phyloP scores from a whole-genome alignment of 2,797 vertebrate genomes.

The Chromis chromis region DNA sequence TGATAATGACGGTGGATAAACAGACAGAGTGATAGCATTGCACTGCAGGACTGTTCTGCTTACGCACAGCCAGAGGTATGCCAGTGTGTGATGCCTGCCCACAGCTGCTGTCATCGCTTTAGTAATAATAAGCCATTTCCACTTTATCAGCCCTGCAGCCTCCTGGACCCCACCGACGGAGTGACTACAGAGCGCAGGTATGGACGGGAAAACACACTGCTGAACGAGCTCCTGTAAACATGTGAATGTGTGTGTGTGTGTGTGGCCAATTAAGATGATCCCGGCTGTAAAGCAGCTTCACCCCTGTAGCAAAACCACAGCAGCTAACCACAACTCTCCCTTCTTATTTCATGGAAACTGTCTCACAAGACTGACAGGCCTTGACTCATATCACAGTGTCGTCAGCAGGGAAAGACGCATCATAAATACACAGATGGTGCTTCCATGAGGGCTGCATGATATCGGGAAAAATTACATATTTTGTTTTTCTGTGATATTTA shows the following conservation, averaged over 20 bases:
- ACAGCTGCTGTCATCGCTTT: conserved; percentile 68
- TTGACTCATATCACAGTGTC: conserved; percentile 42
- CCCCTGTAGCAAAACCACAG: conserved; percentile 65
- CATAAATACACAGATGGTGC: conserved; percentile 12
- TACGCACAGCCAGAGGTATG: conserved; percentile 60
- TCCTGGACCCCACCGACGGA: conserved; percentile 45
- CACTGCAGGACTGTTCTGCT: conserved; percentile 5
- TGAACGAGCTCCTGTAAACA: conserved; percentile 22
- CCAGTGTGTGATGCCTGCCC: conserved; percentile 52
- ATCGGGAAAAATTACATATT: no score
- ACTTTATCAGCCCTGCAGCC: conserved; percentile 60
- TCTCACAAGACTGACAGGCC: conserved; percentile 42
- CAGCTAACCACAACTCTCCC: conserved; percentile 51
- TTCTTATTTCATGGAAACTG: conserved; percentile 45
- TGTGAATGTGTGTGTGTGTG: conserved; percentile 15
- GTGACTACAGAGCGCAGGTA: conserved; percentile 44
- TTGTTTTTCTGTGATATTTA: no score
- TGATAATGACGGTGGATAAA: neutral
- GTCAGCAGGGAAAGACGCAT: neutral
- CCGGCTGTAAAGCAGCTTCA: conserved; percentile 28
- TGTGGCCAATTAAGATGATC: conserved; percentile 38
- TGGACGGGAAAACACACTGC: conserved; percentile 7
- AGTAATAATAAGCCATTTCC: conserved; percentile 73
- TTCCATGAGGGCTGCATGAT: neutral
- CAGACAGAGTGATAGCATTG: neutral